Evolutionary conservation across 2,888 invertebrate species (phyloP), one percentile per base, ranked within the genome.

Genomic region (Boloria selene): DNA sequence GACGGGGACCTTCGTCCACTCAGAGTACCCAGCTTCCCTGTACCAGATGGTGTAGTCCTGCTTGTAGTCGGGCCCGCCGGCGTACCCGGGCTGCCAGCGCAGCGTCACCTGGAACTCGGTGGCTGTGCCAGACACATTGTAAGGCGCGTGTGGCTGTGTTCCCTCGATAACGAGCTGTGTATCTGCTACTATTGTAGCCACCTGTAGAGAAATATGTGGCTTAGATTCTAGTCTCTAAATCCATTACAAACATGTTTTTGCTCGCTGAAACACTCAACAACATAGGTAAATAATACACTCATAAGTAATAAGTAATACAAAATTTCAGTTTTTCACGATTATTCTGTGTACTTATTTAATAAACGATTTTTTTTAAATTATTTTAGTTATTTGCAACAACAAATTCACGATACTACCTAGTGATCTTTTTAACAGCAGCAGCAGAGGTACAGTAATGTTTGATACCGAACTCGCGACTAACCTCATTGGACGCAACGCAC

Each of bases 11-110:
- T 97, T 98, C 73, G 96, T 96, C 98, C 98, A 98, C 77, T 98
- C 97, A 45, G 96, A 95, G 76, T 95, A 95, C 65, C 97, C 97
- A 0, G 96, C 95, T 88, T 97, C 97, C 64, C 97, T 93, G 88
- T 97, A 97, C 98, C 98, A 98, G 79, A 98, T 96, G 73, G 97
- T 96, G 88, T 98, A 98, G 87, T 97, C 97, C 86, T 98, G 98
- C 84, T 97, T 97, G 91, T 97, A 98, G 91, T 97, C 97, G 14
- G 97, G 97, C 26, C 98, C 98, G 55, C 98, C 98, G 78, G 98
- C 97, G 87, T 98, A 97, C 3, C 98, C 98, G 13, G 99, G 98
- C 85, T 97, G 93, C 98, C 99, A 99, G 72, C 95, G 95, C 65
- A 99, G 92, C 61, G 97, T 97, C 68, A 98, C 98, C 70, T 97